Conservation (phyloP, 2,888 invertebrate species). For the Mechanitis messenoides region DNA sequence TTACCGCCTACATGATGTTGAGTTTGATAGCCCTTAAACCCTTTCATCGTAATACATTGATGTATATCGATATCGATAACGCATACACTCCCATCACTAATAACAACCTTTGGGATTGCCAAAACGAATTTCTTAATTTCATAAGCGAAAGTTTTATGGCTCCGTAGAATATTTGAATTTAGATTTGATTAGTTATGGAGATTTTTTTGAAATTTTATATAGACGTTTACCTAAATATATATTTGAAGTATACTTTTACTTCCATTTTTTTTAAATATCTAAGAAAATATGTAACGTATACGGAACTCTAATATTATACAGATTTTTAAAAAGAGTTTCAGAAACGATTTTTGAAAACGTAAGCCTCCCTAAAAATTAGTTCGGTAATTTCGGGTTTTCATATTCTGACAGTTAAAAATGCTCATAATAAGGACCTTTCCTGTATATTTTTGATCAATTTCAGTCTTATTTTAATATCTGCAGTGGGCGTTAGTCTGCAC, state of each 20-base stretch:
- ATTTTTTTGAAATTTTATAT: no score
- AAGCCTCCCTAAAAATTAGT: not conserved
- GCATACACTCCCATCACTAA: constrained; percentile 37
- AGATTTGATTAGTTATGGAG: no score
- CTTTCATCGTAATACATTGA: not conserved
- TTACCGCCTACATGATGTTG: constrained; percentile 22
- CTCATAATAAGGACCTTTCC: not conserved
- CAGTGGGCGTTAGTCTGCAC: no score
- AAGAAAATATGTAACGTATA: no score
- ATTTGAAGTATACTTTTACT: no score
- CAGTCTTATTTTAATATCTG: not conserved
- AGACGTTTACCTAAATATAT: constrained; percentile 12
- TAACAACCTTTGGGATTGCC: constrained; percentile 45
- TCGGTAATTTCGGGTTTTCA: not conserved
- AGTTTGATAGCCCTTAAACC: constrained; percentile 6
- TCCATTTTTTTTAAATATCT: no score
- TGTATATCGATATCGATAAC: constrained; percentile 19
- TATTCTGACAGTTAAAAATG: constrained; percentile 1
- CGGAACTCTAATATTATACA: not conserved
- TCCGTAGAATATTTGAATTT: no score
- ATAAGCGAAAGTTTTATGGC: no score
- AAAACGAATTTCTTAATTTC: constrained; percentile 40
- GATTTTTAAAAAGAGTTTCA: not conserved
- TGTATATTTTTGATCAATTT: not conserved
- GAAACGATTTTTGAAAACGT: not conserved